Evolutionary conservation across 2,797 vertebrate genomes (phyloP).

Genomic region (Epinephelus awoara): DNA sequence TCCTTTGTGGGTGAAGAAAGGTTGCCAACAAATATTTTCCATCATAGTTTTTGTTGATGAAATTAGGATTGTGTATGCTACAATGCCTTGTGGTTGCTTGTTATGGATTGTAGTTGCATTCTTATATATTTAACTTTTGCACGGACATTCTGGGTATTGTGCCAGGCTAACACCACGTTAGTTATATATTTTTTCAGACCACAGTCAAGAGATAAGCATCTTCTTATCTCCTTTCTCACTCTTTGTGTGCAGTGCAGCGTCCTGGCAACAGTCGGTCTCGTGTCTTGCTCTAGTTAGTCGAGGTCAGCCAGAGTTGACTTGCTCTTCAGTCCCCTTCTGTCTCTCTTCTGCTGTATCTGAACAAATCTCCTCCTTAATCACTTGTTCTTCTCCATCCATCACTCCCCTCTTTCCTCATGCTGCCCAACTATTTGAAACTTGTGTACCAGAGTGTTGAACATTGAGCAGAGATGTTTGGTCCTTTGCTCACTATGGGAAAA

Average conservation of each 20-base stretch:
- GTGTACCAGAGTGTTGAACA: not conserved
- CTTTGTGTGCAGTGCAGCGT: not conserved
- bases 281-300: slow-evolving; percentile 35
- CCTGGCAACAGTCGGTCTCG: slow-evolving; percentile 16
- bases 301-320: slow-evolving; percentile 47
- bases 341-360: not conserved
- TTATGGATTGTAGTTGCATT: not conserved
- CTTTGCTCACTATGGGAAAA: not conserved
- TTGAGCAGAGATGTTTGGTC: slow-evolving; percentile 1
- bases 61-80: not conserved
- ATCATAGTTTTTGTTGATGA: not conserved
- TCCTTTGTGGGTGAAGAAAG: not conserved
- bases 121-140: not conserved
- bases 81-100: not conserved
- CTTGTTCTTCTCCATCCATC: not conserved
- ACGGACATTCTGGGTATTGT: not conserved
- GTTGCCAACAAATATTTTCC: not conserved
- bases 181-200: slow-evolving; percentile 1
- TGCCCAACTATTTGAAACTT: not conserved
- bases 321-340: not conserved
- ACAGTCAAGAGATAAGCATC: not conserved
- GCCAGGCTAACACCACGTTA: not conserved
- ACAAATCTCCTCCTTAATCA: slow-evolving; percentile 9
- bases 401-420: not conserved
- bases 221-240: not conserved